Evolutionary conservation across 1,140 invertebrate species (phyloP).

Genomic region (Cyphomyrmex costatus): DNA sequence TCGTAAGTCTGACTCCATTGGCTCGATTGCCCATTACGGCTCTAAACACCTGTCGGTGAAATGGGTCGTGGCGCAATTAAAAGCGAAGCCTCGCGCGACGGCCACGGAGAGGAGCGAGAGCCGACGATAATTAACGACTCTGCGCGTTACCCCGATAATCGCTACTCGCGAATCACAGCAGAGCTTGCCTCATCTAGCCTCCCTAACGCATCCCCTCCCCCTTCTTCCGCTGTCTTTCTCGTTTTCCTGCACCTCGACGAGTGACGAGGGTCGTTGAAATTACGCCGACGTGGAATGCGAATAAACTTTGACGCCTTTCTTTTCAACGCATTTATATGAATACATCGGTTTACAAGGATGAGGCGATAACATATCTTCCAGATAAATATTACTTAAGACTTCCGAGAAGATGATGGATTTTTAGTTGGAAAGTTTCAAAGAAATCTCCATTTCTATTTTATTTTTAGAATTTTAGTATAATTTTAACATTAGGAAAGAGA

Average conservation of each 20-base stretch:
- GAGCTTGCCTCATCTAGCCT: constrained; percentile 42
- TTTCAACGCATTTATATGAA: not conserved
- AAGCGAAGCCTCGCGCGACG: constrained; percentile 64
- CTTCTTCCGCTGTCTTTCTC: not conserved
- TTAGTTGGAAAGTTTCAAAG: not conserved
- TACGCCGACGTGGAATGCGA: constrained; percentile 15
- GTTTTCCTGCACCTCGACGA: not conserved
- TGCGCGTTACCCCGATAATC: constrained; percentile 77
- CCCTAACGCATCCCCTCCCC: constrained; percentile 1
- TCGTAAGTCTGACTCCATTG: constrained; percentile 53
- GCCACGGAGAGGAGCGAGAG: constrained; percentile 55
- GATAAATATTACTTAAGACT: not conserved
- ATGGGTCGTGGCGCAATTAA: constrained; percentile 77
- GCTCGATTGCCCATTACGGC: constrained; percentile 63
- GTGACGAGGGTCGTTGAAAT: constrained; percentile 32
- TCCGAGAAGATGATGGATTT: not conserved
- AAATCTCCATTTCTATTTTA: not conserved
- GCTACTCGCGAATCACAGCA: constrained; percentile 77
- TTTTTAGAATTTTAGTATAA: not conserved
- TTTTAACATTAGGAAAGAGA: not conserved
- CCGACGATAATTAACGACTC: constrained; percentile 80
- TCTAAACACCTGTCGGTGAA: constrained; percentile 81
- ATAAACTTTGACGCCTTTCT: constrained; percentile 32
- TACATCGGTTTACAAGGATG: not conserved
- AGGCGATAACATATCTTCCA: not conserved